A percentile compares a stretch with the other conserved stretches of the same genome.
Evolutionary conservation across 2,113 vertebrate genomes (phyloP).

Genomic region (Vireo altiloquus): DNA sequence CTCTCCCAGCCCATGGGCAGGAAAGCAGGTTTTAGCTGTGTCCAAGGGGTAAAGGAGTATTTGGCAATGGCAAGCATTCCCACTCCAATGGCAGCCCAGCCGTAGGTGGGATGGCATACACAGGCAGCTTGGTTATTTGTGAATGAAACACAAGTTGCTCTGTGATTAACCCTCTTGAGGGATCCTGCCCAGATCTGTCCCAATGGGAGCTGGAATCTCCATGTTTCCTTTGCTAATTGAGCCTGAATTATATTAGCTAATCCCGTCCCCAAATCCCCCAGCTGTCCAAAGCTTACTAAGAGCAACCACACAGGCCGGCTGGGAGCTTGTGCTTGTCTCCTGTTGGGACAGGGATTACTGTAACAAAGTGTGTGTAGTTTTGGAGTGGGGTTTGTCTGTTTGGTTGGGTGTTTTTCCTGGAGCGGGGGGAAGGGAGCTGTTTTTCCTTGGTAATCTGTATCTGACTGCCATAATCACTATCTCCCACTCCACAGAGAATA

Average conservation of each 20-base stretch:
- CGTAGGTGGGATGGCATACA: neutral
- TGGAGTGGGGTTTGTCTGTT: neutral
- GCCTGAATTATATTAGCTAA: neutral
- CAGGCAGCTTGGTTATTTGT: neutral
- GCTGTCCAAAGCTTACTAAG: neutral
- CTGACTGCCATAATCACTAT: neutral
- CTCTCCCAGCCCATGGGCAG: conserved; percentile 3
- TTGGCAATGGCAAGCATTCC: neutral
- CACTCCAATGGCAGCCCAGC: neutral
- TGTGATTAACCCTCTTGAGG: neutral
- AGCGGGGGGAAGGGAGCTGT: accelerated
- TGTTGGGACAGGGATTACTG: neutral
- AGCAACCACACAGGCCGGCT: neutral
- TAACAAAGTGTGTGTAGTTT: neutral
- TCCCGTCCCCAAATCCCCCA: neutral
- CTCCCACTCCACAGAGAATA: neutral
- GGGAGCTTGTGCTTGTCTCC: neutral
- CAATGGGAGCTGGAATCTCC: neutral
- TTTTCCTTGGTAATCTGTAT: neutral
- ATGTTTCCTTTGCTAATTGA: conserved; percentile 27
- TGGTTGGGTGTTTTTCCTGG: neutral
- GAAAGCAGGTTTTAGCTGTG: neutral
- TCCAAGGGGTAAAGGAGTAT: neutral
- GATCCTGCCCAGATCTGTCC: neutral
- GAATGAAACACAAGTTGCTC: neutral